Evolutionary conservation across 2,797 vertebrate species (phyloP), one percentile per base, ranked within the genome.

Genomic region (Menidia menidia): DNA sequence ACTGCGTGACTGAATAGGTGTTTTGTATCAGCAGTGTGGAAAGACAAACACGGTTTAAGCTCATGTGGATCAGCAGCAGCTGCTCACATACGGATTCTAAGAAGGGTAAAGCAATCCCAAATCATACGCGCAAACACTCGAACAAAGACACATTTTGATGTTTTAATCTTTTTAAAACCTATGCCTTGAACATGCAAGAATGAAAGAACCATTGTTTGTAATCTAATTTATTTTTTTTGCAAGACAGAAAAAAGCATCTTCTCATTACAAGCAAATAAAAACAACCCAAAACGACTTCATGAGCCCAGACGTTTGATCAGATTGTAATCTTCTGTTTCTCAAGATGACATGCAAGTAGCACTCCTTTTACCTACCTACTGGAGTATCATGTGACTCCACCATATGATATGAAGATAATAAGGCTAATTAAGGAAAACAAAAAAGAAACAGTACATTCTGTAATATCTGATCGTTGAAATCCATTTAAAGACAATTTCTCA

Each of bases 311-410:
- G 45, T 81, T 50, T 35, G 51, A 74, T 81, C 43, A 11, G 43
- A 73, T 61, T 14, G 3, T 65, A 59, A 45, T 69, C 19, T 66
- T 58, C 71, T 78, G 41, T 73, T 71, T 60, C 71, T 35, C 44
- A 58, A 75, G 55, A 79, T 15, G 65, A 77, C 80, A 64, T 60
- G 72, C 76, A 90, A 87, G 82, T 84, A 57, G 75, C 75, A 91
- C 73, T 83, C 59, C 80, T 80, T 76, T 65, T 71, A 95, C 94
- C 92, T 95, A 95, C 95, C 95, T 94, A 95, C 83, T 88, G 87
- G 72, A 92, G 74, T 82, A 82, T 91, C 89, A 85, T 76, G 77
- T 69, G 92, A 93, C 91, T 95, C 95, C 87, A 77, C 71, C 30
- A 67, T 83, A 73, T 86, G 76, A 83, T 87, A 52, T 89, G 93